Percentiles rank a stretch among this genome's conserved stretches.
phyloP scores from a whole-genome alignment of 2,797 vertebrate species.

The Carapus acus region DNA sequence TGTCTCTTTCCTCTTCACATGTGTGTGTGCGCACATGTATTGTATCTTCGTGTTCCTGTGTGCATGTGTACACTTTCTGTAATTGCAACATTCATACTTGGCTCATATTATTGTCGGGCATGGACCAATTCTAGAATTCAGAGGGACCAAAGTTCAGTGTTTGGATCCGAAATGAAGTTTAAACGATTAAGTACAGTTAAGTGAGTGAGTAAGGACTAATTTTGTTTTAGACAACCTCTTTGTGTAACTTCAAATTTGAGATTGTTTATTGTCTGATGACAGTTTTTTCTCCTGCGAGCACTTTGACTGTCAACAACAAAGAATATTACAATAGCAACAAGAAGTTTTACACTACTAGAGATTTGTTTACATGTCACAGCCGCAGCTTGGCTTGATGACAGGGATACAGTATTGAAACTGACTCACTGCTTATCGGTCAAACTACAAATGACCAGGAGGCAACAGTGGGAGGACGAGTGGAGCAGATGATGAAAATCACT shows the following conservation, averaged over 20 bases:
- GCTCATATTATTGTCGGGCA: too few relatives aligned
- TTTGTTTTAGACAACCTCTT: background rate
- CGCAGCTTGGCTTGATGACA: background rate
- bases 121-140: too few relatives aligned
- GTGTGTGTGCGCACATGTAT: background rate
- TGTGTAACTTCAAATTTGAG: too few relatives aligned
- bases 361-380: conserved; percentile 25
- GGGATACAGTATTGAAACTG: conserved; percentile 6
- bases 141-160: background rate
- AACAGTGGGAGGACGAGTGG: too few relatives aligned
- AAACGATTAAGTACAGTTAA: background rate
- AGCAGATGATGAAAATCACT: too few relatives aligned
- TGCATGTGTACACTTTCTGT: background rate
- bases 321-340: background rate
- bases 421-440: background rate
- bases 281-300: background rate
- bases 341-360: background rate
- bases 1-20: background rate
- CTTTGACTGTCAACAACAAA: background rate
- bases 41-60: conserved; percentile 15
- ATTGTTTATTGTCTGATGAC: too few relatives aligned
- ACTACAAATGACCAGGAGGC: background rate
- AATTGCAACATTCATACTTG: background rate
- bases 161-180: background rate
- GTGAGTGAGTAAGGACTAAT: background rate